Conservation (phyloP, 2,888 invertebrate species). For the Phalangium opilio region DNA sequence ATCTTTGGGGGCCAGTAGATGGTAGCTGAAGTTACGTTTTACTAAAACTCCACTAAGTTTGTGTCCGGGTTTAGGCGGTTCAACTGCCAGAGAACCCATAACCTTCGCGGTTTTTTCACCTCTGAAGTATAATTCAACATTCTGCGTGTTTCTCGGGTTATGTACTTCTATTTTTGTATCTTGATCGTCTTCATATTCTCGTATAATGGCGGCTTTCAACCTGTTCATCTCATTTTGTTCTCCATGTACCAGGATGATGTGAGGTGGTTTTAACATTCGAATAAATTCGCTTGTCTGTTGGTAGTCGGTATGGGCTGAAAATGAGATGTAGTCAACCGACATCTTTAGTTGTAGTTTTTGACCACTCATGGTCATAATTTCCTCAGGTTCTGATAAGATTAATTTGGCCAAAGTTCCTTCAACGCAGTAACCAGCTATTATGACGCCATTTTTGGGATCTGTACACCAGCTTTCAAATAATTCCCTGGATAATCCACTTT, state of each 20-base stretch:
- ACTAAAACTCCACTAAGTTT: slow-evolving; percentile 82
- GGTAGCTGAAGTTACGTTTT: slow-evolving; percentile 95
- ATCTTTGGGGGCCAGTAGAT: slow-evolving; percentile 78
- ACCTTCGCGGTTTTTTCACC: slow-evolving; percentile 98
- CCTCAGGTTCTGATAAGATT: slow-evolving; percentile 92
- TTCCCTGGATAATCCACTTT: slow-evolving; percentile 90
- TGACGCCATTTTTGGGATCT: slow-evolving; percentile 93
- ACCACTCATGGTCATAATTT: slow-evolving; percentile 85
- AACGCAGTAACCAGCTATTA: slow-evolving; percentile 72
- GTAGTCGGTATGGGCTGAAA: slow-evolving; percentile 97
- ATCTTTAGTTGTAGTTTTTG: slow-evolving; percentile 90
- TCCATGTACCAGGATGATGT: slow-evolving; percentile 92
- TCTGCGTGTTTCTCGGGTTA: slow-evolving; percentile 90
- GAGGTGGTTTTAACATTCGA: slow-evolving; percentile 78
- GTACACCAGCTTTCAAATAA: slow-evolving; percentile 98
- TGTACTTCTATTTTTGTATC: slow-evolving; percentile 64
- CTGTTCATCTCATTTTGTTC: slow-evolving; percentile 98
- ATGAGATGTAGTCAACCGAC: slow-evolving; percentile 98
- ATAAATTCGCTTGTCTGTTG: slow-evolving; percentile 97
- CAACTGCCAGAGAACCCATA: slow-evolving; percentile 79
- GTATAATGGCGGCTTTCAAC: slow-evolving; percentile 76
- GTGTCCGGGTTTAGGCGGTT: slow-evolving; percentile 59
- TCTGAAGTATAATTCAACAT: slow-evolving; percentile 78
- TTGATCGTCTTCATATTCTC: slow-evolving; percentile 80
- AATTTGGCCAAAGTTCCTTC: slow-evolving; percentile 63